These are phyloP conservation scores for Myotis daubentonii DNA, from an alignment of 2,797 vertebrate genomes.

Conservation along the genomic window DNA sequence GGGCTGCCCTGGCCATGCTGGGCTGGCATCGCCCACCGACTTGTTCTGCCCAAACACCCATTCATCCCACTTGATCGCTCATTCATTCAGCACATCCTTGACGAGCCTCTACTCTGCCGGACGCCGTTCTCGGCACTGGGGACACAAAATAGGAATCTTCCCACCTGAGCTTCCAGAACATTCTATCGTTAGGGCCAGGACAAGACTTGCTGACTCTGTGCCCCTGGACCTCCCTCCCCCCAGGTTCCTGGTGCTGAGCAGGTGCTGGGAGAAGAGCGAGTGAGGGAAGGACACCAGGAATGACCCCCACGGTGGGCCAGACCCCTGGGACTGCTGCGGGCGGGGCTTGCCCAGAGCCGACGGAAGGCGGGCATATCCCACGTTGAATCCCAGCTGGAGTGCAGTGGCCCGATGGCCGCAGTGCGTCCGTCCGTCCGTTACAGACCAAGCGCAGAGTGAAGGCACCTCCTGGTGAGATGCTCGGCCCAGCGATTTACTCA, in stretches of 20 bases:
- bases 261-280: background rate
- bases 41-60: background rate
- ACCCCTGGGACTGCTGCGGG: background rate
- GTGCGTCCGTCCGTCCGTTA: background rate
- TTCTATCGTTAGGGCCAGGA: background rate
- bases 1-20: background rate
- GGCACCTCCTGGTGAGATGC: background rate
- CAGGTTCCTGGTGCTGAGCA: background rate
- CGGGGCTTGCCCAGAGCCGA: background rate
- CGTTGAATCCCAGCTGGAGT: background rate
- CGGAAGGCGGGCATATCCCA: rapidly evolving
- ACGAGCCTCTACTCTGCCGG: background rate
- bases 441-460: background rate
- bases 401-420: rapidly evolving
- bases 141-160: background rate
- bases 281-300: background rate
- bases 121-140: background rate
- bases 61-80: background rate
- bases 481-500: background rate
- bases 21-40: background rate
- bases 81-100: background rate
- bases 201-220: background rate
- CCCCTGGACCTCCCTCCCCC: background rate
- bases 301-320: rapidly evolving
- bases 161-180: background rate